Conservation (phyloP, 2,888 invertebrate species). For the Tenthredo livida region DNA sequence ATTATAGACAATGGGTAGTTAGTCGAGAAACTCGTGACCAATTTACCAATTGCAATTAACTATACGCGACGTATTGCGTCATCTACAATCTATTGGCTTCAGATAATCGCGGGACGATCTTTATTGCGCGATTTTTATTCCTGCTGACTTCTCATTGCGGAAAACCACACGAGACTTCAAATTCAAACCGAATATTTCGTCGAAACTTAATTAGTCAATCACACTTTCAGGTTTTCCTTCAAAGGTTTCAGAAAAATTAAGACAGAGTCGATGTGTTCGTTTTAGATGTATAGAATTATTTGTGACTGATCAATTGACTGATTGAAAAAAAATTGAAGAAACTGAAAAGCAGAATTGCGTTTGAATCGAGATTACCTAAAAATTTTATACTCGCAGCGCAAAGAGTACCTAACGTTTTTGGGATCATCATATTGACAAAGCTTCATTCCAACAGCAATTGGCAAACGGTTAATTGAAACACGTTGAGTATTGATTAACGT, state of each 20-base stretch:
- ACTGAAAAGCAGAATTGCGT: neutral
- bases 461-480: neutral
- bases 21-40: conserved; percentile 4
- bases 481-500: neutral
- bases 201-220: neutral
- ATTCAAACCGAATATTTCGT: conserved; percentile 4
- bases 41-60: conserved; percentile 35
- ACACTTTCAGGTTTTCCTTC: neutral
- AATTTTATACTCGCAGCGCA: neutral
- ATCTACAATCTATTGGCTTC: neutral
- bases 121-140: conserved; percentile 10
- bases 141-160: neutral
- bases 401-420: neutral
- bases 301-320: neutral
- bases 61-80: neutral
- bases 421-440: neutral
- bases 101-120: conserved; percentile 1
- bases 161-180: neutral
- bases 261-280: neutral
- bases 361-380: neutral
- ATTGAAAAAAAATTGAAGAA: neutral
- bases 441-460: neutral
- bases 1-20: conserved; percentile 45
- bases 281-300: neutral
- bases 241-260: neutral